phyloP scores from a whole-genome alignment of 2,113 vertebrate species.

The Jacana jacana region DNA sequence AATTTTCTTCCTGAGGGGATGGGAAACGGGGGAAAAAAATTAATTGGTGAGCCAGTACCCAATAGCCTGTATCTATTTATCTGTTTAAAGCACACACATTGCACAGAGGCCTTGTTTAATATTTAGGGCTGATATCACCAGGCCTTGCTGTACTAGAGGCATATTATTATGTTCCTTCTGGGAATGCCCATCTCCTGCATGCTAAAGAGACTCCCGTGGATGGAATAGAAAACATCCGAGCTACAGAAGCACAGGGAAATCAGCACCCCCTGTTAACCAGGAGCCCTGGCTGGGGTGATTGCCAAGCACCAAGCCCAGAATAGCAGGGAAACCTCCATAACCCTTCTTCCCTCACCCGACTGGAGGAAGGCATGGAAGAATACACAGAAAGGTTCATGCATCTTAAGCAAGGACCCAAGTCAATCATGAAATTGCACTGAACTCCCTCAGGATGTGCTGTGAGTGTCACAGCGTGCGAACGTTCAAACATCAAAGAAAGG shows the following conservation, averaged over 20 bases:
- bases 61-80: neutral
- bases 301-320: neutral
- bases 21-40: neutral
- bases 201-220: neutral
- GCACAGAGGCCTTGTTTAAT: neutral
- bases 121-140: neutral
- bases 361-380: neutral
- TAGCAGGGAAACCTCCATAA: neutral
- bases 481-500: no score
- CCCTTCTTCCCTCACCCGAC: neutral
- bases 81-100: neutral
- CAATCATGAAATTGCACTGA: neutral
- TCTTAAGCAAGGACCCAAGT: neutral
- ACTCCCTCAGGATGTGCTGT: neutral
- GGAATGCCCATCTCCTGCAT: neutral
- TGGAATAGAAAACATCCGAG: neutral
- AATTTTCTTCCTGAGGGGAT: conserved; percentile 5
- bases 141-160: neutral
- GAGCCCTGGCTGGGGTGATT: neutral
- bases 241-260: neutral
- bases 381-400: accelerated
- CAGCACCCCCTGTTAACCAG: neutral
- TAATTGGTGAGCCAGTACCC: neutral
- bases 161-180: neutral
- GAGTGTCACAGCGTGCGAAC: neutral